Conservation (phyloP, 2,113 vertebrate species). For the Actenoides lindsayi region DNA sequence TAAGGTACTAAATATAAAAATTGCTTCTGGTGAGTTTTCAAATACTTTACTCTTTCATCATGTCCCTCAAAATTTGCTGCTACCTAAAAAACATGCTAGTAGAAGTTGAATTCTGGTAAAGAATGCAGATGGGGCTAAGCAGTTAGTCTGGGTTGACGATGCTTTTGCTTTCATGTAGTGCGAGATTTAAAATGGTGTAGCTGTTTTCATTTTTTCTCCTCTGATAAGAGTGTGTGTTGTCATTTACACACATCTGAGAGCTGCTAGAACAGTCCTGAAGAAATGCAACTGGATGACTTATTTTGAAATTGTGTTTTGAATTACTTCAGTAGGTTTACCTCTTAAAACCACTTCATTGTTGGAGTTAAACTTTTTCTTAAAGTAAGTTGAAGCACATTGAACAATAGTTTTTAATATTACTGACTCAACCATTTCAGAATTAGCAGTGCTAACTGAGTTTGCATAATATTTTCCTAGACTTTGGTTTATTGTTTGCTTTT, state of each 20-base stretch:
- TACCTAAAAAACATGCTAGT: not conserved
- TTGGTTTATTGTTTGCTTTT: not conserved
- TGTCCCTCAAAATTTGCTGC: not conserved
- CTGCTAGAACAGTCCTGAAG: not conserved
- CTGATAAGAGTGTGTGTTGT: rapidly evolving
- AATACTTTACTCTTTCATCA: rapidly evolving
- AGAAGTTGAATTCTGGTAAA: not conserved
- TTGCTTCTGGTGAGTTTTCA: not conserved
- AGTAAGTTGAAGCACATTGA: not conserved
- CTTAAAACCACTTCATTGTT: not conserved
- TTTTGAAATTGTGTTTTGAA: not conserved
- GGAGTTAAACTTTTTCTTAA: not conserved
- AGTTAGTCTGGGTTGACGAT: not conserved
- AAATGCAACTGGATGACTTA: not conserved
- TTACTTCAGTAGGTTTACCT: not conserved
- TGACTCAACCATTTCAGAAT: not conserved
- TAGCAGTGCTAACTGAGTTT: not conserved
- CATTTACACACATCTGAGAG: not conserved
- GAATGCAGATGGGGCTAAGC: not conserved
- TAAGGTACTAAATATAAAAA: not conserved
- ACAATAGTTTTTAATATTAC: not conserved
- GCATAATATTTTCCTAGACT: not conserved
- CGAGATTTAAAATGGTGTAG: not conserved
- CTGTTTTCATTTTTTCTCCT: not conserved
- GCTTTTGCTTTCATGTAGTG: not conserved